Evolutionary conservation across 2,113 vertebrate genomes (phyloP).

Genomic region (Fulmarus glacialis): DNA sequence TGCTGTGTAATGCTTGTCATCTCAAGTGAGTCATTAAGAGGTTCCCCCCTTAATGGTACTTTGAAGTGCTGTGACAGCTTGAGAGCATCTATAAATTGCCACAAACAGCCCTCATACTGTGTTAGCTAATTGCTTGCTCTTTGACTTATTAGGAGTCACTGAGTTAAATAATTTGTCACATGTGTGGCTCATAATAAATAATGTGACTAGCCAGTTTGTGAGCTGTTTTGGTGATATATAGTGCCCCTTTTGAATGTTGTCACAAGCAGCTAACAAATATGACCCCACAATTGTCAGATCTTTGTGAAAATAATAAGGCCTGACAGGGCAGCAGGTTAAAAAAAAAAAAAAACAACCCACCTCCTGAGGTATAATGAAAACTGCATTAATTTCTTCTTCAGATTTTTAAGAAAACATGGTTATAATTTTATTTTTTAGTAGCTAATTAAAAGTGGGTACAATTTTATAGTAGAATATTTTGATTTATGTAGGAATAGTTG

Average conservation of each 20-base stretch:
- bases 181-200: conserved; percentile 91
- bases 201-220: conserved; percentile 78
- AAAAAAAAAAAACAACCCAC: neutral
- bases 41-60: conserved; percentile 72
- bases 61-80: conserved; percentile 84
- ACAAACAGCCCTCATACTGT: conserved; percentile 85
- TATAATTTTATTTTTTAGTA: neutral
- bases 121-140: conserved; percentile 98
- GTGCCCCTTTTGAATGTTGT: conserved; percentile 80
- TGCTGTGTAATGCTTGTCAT: conserved; percentile 82
- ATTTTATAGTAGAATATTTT: neutral
- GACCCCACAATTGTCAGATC: conserved; percentile 31
- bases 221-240: conserved; percentile 82
- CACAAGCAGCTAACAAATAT: conserved; percentile 72
- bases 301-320: conserved; percentile 46
- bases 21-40: conserved; percentile 84
- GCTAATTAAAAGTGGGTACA: neutral
- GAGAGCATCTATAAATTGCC: conserved; percentile 92
- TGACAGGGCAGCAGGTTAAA: conserved; percentile 27
- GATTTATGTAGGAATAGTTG: neutral
- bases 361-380: neutral
- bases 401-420: neutral
- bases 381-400: neutral
- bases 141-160: conserved; percentile 92
- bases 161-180: conserved; percentile 97